These are phyloP conservation scores for Pimpla rufipes DNA, from an alignment of 2,888 invertebrate genomes.

Conservation along the genomic window DNA sequence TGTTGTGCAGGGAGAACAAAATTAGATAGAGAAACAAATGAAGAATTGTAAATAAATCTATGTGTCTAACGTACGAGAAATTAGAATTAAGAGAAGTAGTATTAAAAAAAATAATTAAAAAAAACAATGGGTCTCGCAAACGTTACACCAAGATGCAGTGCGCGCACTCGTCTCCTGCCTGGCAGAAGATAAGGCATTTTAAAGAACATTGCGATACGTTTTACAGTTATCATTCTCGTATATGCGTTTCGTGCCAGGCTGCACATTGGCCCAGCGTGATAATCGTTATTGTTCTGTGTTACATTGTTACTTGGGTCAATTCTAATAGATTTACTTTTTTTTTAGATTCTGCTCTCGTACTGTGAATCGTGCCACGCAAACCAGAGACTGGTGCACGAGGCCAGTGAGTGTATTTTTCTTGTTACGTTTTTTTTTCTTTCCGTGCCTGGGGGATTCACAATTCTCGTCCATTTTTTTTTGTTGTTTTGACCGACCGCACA, in stretches of 20 bases:
- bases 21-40: slow-evolving; percentile 69
- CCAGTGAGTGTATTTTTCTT: slow-evolving; percentile 25
- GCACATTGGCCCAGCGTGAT: slow-evolving; percentile 82
- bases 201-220: slow-evolving; percentile 10
- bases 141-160: slow-evolving; percentile 59
- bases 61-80: slow-evolving; percentile 45
- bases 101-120: slow-evolving; percentile 45
- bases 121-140: slow-evolving; percentile 56
- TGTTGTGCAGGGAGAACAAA: slow-evolving; percentile 72
- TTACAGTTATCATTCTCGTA: slow-evolving; percentile 33
- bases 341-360: slow-evolving; percentile 23
- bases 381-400: slow-evolving; percentile 19
- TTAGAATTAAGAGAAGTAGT: slow-evolving; percentile 38
- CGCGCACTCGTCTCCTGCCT: slow-evolving; percentile 42
- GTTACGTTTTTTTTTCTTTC: slow-evolving; percentile 25
- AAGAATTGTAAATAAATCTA: slow-evolving; percentile 47
- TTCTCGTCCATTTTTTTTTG: slow-evolving; percentile 15
- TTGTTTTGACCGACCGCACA: slow-evolving; percentile 23
- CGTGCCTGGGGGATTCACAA: slow-evolving; percentile 9
- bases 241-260: slow-evolving; percentile 72
- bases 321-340: slow-evolving; percentile 38
- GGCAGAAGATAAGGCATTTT: slow-evolving; percentile 43
- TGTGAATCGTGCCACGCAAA: slow-evolving; percentile 25
- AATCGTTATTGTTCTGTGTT: slow-evolving; percentile 54
- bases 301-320: slow-evolving; percentile 54